Evolutionary conservation across 2,797 vertebrate species (phyloP), one percentile per base, ranked within the genome.

Genomic region (Silurus lanzhouensis): DNA sequence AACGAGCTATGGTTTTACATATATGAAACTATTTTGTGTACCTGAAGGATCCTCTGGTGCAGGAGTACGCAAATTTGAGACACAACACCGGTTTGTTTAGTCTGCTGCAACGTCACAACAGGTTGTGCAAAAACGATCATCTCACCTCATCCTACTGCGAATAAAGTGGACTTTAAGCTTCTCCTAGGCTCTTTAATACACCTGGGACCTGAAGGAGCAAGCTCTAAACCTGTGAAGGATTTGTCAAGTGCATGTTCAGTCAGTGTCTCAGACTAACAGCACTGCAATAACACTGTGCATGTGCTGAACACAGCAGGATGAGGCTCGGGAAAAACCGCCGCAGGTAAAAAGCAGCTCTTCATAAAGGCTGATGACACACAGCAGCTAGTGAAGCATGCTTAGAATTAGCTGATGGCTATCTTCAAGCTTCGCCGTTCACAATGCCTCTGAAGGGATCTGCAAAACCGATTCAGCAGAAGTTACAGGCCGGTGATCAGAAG

Each of bases 381-480:
- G 82, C 5, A 76, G 83, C 70, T 81, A 84, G 27, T 81, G 82
- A 81, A 58, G 57, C 75, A 77, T 72, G 84, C 46, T 17, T 67
- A 52, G 78, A 89, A 88, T 83, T 85, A 87, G 89, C 85, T 81
- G 82, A 87, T 88, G 67, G 79, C 75, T 83, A 84, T 81, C 78
- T 77, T 88, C 82, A 86, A 52, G 84, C 68, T 1, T 57, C 78
- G 85, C 19, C 75, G 81, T 72, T 83, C 80, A 64, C 64, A 64
- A 84, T 87, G 57, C 44, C 64, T 48, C 55, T 52, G 38, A 38
- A 38, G 13, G 58, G 64, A 80, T 75, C 57, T 64, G 67, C 55
- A 58, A 38, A 52, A 27, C 85, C 78, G 83, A 85, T 70, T 87
- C 84, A 76, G 82, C 82, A 80, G 17, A 15, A 17, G 85, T 86